A percentile compares a stretch with the other conserved stretches of the same genome.
These are phyloP conservation scores for Anguilla megastoma DNA, from an alignment of 2,797 vertebrate genomes.

Conservation along the genomic window DNA sequence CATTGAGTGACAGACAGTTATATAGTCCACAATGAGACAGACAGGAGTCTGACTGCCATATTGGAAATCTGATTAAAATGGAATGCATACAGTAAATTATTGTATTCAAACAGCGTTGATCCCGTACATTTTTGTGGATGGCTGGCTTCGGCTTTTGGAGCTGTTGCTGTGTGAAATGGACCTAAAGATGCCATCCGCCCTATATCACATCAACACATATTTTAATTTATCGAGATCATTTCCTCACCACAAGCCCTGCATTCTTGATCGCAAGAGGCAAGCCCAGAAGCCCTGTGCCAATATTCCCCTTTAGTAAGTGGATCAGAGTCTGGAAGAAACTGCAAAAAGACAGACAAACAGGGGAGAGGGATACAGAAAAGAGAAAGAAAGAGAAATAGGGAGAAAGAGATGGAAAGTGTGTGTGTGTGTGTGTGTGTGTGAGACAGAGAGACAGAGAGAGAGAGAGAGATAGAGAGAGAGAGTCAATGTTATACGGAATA, in stretches of 20 bases:
- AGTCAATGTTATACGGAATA: neutral
- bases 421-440: neutral
- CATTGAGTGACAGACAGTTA: neutral
- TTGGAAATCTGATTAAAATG: neutral
- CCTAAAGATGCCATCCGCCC: neutral
- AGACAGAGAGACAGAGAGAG: neutral
- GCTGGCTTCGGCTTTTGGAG: neutral
- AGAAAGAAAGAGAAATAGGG: neutral
- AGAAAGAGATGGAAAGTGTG: neutral
- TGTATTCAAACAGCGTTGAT: neutral
- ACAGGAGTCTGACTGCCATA: neutral
- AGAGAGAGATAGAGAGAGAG: neutral
- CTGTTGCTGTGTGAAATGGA: neutral
- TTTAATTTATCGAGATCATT: neutral
- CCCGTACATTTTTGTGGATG: neutral
- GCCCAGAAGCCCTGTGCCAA: slow-evolving; percentile 92
- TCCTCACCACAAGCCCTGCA: slow-evolving; percentile 87
- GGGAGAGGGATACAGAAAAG: neutral
- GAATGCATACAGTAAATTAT: neutral
- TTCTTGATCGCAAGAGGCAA: slow-evolving; percentile 94
- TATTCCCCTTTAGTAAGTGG: slow-evolving; percentile 93
- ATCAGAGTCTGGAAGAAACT: slow-evolving; percentile 93
- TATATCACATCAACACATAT: neutral
- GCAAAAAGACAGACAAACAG: slow-evolving; percentile 16
- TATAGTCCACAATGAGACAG: neutral